phyloP scores from a whole-genome alignment of 2,797 vertebrate genomes.

The Stomatorhinus walkeri region DNA sequence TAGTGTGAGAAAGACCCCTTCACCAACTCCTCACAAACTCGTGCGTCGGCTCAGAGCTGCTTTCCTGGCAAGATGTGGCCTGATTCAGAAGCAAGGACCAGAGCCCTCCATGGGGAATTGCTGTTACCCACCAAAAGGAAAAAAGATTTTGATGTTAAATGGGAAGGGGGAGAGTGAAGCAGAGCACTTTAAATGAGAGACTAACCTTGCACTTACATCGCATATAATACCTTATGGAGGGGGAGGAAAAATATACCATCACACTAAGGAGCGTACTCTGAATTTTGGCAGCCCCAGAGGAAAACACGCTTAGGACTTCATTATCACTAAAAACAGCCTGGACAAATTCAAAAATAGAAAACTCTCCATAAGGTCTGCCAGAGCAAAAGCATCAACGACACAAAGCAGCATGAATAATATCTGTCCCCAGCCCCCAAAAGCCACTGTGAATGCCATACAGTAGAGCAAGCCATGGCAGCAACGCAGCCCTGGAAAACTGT shows the following conservation, averaged over 20 bases:
- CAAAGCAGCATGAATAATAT: neutral
- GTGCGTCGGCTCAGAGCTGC: neutral
- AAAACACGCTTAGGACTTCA: neutral
- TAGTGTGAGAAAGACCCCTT: neutral
- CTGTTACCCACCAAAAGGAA: neutral
- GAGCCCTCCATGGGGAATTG: neutral
- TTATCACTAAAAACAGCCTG: constrained; percentile 3
- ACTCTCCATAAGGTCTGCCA: neutral
- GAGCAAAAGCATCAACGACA: neutral
- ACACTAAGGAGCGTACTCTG: neutral
- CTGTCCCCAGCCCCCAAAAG: neutral
- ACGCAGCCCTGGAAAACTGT: too few relatives aligned
- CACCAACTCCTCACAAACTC: neutral
- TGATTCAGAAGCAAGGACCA: neutral
- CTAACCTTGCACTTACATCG: neutral
- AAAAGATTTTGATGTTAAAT: neutral
- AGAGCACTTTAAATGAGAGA: neutral
- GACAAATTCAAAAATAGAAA: constrained; percentile 4
- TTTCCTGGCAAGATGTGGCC: neutral
- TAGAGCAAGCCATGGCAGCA: neutral
- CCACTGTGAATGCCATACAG: neutral
- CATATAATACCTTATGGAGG: neutral
- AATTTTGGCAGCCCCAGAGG: neutral
- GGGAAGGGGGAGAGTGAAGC: neutral
- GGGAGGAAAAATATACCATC: neutral